Base-by-base conservation (phyloP, 1,140 invertebrate genomes). In the Melitaea cinxia region DNA sequence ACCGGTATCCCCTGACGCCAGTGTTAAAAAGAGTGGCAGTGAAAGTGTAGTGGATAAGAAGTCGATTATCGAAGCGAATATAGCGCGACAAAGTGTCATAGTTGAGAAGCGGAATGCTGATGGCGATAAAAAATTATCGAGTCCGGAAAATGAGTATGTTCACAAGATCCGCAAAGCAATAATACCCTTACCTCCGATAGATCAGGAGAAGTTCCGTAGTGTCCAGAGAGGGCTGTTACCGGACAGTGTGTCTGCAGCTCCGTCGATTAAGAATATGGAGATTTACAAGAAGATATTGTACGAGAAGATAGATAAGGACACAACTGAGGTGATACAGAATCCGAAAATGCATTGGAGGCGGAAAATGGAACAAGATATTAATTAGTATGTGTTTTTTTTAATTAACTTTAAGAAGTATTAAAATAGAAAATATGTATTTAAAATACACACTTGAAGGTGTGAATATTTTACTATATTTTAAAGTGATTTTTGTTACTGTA, bases 221-320 rank as follows among this genome's bases (percentile, higher is more conserved):
- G 73, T 75, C 0, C 70, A 72, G 37, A 71, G 73, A 35, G 73
- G 73, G 4, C 55, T 69, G 4, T 14, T 72, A 17, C 73, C 73
- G 1, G 53, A 42, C n/a, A 65, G 21, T 21, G 53, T 26, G 6
- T 57, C 54, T 6, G 7, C 47, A 12, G 70, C 71, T 14, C 83
- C 82, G 14, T 83, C 83, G 3, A 78, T 83, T 10, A 82, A 80
- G 21, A 82, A 81, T 49, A 76, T 82, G 54, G 84, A 87, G 30
- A 70, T 88, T 57, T 87, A 86, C 55, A 85, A 89, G 72, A 87
- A 83, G 70, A 90, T 91, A 24, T 62, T 91, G 58, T 84, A 78
- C 47, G 84, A 78, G 42, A 79, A 78, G 28, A 67, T 75, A 4
- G 84, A 85, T 39, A 82, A 81, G 42, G 75, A 75, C 12, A 39